These are phyloP conservation scores for Dunckerocampus dactyliophorus DNA, from an alignment of 2,113 vertebrate species.

Conservation along the genomic window DNA sequence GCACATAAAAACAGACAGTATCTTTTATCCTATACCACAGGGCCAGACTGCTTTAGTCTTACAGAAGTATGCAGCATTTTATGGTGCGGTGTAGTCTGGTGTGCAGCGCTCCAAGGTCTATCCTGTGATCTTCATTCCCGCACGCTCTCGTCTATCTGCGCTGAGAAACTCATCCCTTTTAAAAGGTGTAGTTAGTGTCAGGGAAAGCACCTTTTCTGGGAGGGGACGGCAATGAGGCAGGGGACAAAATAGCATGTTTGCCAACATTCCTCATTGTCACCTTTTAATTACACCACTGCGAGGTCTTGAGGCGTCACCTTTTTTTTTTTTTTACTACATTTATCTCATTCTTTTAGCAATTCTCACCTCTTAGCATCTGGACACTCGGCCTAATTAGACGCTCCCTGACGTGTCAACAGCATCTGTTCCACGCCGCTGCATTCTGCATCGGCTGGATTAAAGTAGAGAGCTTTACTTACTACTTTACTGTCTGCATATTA, in stretches of 20 bases:
- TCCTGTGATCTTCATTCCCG: constrained; percentile 36
- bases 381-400: constrained; percentile 52
- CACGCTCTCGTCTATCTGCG: constrained; percentile 16
- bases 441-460: constrained; percentile 30
- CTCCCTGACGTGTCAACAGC: constrained; percentile 42
- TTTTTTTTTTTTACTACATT: constrained; percentile 18
- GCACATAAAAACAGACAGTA: constrained; percentile 14
- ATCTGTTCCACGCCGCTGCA: constrained; percentile 52
- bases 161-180: constrained; percentile 53
- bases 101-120: constrained; percentile 19
- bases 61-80: constrained; percentile 22
- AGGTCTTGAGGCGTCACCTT: constrained; percentile 22
- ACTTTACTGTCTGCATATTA: constrained; percentile 1
- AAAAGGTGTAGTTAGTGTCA: constrained; percentile 61
- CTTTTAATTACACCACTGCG: constrained; percentile 55
- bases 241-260: constrained; percentile 61
- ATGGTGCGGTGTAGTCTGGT: constrained; percentile 17
- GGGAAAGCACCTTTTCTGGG: constrained; percentile 42
- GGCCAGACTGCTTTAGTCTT: constrained; percentile 19
- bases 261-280: constrained; percentile 66
- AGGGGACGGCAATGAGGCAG: constrained; percentile 63
- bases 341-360: constrained; percentile 36
- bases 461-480: constrained; percentile 12
- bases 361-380: constrained; percentile 34
- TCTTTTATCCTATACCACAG: constrained; percentile 18